Evolutionary conservation across 2,113 vertebrate genomes (phyloP).

Genomic region (Atrichornis clamosus): DNA sequence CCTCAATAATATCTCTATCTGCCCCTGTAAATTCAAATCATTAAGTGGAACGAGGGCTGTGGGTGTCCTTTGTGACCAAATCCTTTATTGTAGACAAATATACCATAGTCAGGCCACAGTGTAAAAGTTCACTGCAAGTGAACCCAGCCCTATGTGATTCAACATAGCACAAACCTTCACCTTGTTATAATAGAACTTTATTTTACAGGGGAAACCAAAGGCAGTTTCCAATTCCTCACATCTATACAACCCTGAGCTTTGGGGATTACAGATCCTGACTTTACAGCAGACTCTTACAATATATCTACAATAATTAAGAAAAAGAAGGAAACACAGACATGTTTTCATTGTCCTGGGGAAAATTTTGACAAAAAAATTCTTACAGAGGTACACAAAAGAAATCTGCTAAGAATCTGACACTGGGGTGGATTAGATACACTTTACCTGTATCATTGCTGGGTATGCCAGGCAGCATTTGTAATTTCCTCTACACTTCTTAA

Average conservation of each 20-base stretch:
- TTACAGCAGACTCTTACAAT: not conserved
- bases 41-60: not conserved
- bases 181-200: not conserved
- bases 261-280: constrained; percentile 10
- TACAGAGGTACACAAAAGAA: not conserved
- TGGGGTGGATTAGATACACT: not conserved
- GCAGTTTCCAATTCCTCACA: not conserved
- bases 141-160: not conserved
- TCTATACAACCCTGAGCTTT: not conserved
- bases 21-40: not conserved
- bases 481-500: not conserved
- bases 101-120: not conserved
- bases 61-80: not conserved
- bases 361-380: not conserved
- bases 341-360: not conserved
- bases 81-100: not conserved
- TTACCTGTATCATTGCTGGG: not conserved
- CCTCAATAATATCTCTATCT: not conserved
- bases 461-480: not conserved
- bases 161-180: not conserved
- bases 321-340: not conserved
- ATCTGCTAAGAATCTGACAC: not conserved
- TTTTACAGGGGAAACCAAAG: not conserved
- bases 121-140: not conserved
- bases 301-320: not conserved